Conservation (phyloP, 2,888 invertebrate species). For the Scaptomyza caliginosa region DNA sequence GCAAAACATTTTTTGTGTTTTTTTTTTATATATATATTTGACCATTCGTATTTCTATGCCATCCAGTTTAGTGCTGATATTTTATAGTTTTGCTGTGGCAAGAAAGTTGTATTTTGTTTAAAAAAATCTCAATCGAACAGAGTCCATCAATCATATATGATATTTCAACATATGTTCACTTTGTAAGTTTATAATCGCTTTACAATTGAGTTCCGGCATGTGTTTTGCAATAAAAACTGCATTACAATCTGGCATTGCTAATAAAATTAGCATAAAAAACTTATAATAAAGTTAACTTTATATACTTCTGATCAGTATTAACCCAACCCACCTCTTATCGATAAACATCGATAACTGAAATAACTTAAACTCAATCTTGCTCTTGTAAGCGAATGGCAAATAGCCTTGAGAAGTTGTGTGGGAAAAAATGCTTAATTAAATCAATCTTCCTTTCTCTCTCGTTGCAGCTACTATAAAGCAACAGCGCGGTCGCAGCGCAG, state of each 20-base stretch:
- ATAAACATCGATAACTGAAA: background rate
- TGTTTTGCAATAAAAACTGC: constrained; percentile 8
- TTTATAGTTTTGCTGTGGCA: constrained; percentile 12
- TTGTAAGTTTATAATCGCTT: constrained; percentile 7
- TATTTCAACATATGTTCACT: background rate
- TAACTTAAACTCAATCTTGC: background rate
- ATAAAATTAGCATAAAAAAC: constrained; percentile 25
- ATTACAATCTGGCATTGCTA: constrained; percentile 27
- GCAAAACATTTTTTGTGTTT: constrained; percentile 23
- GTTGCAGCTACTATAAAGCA: constrained; percentile 51
- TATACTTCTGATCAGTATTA: background rate
- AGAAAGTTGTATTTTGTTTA: background rate
- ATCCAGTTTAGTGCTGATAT: constrained; percentile 6
- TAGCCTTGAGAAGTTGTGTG: constrained; percentile 25
- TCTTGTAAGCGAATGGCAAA: constrained; percentile 3
- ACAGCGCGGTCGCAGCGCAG: constrained; percentile 49
- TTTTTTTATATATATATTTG: background rate
- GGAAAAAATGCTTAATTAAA: constrained; percentile 26
- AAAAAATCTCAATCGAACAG: background rate
- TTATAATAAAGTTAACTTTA: background rate
- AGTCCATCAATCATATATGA: constrained; percentile 28
- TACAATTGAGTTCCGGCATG: constrained; percentile 32
- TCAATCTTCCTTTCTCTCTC: constrained; percentile 6
- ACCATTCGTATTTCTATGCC: background rate
- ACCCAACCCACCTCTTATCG: background rate